Base-by-base conservation (phyloP, 1,140 invertebrate genomes). In the Drosophila littoralis region DNA sequence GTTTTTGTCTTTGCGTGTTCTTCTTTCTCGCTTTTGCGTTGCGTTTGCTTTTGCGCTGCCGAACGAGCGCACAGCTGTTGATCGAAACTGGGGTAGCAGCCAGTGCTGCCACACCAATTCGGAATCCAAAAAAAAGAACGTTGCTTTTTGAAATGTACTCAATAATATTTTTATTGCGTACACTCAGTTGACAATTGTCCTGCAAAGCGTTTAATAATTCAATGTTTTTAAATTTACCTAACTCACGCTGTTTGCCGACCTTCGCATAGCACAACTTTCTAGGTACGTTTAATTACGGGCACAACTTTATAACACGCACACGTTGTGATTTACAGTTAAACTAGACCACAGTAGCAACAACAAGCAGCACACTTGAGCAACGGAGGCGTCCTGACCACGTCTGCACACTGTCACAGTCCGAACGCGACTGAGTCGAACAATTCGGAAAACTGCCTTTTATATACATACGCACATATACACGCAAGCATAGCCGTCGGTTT, bases 271-370 rank as follows among this genome's bases (percentile, higher is more conserved):
- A 65, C 70, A 60, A 72, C 51, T 77, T 63, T 64, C 51, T 63
- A 51, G n/a, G 60, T 73, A 55, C 52, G 63, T 58, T 82, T 82
- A 81, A 86, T 79, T 79, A 54, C 72, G 33, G n/a, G 54, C 69
- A 65, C 13, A 78, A 85, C 73, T 79, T 74, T 82, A 68, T 58
- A 80, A 57, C 79, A 86, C 83, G 83, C 79, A 86, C 79, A 69
- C 59, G 32, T 22, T 73, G 48, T 69, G 74, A 82, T 76, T 88
- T 48, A 48, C 22, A 9, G 3, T 28, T 38, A 81, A 81, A 52
- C 10, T 46, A 17, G 71, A 58, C 43, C 38, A 55, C 60, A 28
- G 48, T 54, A 79, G 54, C 51, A 36, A 54, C 46, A 43, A 36
- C 50, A 36, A 57, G 54, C 38, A 59, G 46, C 64, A 22, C 22